Evolutionary conservation across 2,888 invertebrate genomes (phyloP).

Genomic region (Perdita meconis): DNA sequence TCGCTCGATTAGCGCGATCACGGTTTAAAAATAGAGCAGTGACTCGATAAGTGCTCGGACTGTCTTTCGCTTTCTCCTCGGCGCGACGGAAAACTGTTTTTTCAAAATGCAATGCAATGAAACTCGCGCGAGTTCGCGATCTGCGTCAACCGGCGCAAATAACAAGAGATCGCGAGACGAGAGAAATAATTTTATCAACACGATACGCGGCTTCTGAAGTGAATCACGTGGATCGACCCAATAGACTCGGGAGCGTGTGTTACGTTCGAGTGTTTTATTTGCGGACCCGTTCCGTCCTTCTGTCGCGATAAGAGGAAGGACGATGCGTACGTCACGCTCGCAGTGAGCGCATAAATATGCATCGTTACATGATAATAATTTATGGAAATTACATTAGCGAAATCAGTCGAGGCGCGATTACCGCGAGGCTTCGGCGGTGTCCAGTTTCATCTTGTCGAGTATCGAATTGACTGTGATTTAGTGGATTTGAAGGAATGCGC

Average conservation of each 20-base stretch:
- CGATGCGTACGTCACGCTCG: constrained; percentile 37
- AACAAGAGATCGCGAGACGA: background rate
- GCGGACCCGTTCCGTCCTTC: constrained; percentile 48
- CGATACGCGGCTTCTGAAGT: background rate
- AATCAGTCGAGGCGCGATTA: constrained; percentile 19
- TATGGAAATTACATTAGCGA: constrained; percentile 33
- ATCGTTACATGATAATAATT: constrained; percentile 43
- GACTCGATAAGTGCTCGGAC: background rate
- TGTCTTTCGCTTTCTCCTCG: background rate
- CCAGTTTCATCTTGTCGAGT: background rate
- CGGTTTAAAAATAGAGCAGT: background rate
- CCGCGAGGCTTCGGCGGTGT: background rate
- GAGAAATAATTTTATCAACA: constrained; percentile 25
- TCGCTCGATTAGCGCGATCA: constrained; percentile 29
- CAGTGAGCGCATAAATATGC: constrained; percentile 38
- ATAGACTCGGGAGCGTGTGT: background rate
- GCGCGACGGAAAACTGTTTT: background rate
- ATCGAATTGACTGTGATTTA: constrained; percentile 1
- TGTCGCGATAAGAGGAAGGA: constrained; percentile 59
- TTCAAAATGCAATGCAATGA: background rate
- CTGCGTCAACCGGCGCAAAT: background rate
- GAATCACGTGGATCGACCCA: constrained; percentile 29
- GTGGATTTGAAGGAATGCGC: no score
- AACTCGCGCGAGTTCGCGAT: background rate
- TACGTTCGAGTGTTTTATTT: constrained; percentile 40